phyloP scores from a whole-genome alignment of 2,113 vertebrate genomes.

The Microcebus lehilahytsara region DNA sequence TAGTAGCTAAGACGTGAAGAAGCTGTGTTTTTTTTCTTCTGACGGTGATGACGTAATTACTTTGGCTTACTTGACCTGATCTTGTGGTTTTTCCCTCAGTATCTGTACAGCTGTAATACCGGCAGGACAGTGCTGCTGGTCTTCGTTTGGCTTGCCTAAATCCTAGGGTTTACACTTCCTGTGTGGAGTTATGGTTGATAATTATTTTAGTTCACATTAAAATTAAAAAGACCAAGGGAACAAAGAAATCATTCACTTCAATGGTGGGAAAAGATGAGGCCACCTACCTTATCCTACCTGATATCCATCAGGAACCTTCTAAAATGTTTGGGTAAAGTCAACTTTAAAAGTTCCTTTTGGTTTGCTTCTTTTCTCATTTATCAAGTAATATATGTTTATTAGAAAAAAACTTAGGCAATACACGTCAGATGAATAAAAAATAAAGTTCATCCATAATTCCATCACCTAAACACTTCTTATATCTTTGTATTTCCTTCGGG shows the following conservation, averaged over 20 bases:
- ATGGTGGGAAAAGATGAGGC: neutral
- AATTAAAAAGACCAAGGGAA: neutral
- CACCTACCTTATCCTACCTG: neutral
- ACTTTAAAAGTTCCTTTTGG: neutral
- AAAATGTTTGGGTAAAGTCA: neutral
- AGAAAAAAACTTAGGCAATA: neutral
- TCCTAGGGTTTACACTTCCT: neutral
- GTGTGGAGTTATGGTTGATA: neutral
- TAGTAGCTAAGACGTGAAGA: neutral
- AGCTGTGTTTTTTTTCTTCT: neutral
- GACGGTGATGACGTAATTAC: neutral
- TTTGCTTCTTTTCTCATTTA: neutral
- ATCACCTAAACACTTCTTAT: neutral
- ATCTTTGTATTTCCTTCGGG: neutral
- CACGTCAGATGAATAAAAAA: neutral
- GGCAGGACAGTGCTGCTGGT: neutral
- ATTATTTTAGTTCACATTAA: slow-evolving; percentile 28
- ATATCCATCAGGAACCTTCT: neutral
- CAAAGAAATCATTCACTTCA: neutral
- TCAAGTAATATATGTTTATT: neutral
- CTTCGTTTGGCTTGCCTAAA: neutral
- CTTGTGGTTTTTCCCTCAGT: neutral
- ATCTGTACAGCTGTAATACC: neutral
- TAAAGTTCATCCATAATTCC: neutral
- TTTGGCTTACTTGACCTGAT: neutral